phyloP scores from a whole-genome alignment of 2,888 invertebrate species.

The Oscheius sp. region DNA sequence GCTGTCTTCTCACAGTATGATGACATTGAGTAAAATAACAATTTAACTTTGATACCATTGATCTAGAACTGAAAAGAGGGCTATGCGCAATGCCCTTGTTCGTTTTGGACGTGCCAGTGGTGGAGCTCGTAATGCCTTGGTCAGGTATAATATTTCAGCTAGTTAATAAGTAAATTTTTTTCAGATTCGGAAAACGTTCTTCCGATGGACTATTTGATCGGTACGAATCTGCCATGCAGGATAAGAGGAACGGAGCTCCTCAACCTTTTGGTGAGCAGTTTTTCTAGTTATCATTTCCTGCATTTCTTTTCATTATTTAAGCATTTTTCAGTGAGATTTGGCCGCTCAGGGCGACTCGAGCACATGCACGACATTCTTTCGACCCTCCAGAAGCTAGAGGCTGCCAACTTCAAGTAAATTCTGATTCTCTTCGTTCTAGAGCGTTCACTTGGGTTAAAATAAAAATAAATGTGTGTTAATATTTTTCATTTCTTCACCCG shows the following conservation, averaged over 20 bases:
- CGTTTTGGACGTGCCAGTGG: slow-evolving; percentile 58
- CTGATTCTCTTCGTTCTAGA: slow-evolving; percentile 4
- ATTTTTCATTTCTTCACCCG: slow-evolving; percentile 35
- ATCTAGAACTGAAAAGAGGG: slow-evolving; percentile 56
- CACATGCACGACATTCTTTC: slow-evolving; percentile 62
- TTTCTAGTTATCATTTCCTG: background rate
- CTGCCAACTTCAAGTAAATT: slow-evolving; percentile 50
- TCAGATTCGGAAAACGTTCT: slow-evolving; percentile 58
- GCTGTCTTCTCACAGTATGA: slow-evolving; percentile 38
- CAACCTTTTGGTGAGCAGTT: slow-evolving; percentile 58
- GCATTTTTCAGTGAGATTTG: slow-evolving; percentile 53
- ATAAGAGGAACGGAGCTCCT: slow-evolving; percentile 60
- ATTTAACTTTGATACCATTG: background rate
- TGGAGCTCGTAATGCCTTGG: slow-evolving; percentile 61
- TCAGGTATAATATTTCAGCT: slow-evolving; percentile 33
- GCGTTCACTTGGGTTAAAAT: slow-evolving; percentile 28
- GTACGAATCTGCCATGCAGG: slow-evolving; percentile 45
- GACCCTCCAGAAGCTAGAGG: slow-evolving; percentile 55
- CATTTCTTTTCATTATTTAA: no score
- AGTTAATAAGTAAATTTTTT: background rate
- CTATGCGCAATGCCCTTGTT: slow-evolving; percentile 62
- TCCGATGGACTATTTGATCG: slow-evolving; percentile 35
- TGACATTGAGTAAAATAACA: slow-evolving; percentile 28
- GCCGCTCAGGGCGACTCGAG: slow-evolving; percentile 57
- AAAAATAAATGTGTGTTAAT: slow-evolving; percentile 23